These are phyloP conservation scores for Thunnus thynnus DNA, from an alignment of 2,113 vertebrate species.

Conservation along the genomic window DNA sequence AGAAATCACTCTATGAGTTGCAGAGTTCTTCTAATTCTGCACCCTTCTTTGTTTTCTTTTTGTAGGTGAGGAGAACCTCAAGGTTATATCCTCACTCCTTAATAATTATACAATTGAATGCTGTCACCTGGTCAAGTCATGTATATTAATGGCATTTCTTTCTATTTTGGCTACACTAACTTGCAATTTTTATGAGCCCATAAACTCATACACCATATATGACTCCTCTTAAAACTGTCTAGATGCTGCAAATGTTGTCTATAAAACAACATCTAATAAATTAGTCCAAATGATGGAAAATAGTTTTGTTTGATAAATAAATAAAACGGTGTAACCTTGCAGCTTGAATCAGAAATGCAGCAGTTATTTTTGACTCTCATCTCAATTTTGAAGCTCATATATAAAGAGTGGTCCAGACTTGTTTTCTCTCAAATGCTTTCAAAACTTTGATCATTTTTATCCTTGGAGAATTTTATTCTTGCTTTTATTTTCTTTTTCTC, in stretches of 20 bases:
- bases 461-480: slow-evolving; percentile 13
- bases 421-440: slow-evolving; percentile 25
- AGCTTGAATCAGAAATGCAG: slow-evolving; percentile 22
- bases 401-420: slow-evolving; percentile 18
- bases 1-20: neutral
- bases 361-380: slow-evolving; percentile 51
- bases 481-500: slow-evolving; percentile 36
- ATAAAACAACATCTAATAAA: neutral
- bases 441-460: slow-evolving; percentile 37
- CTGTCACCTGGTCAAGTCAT: neutral
- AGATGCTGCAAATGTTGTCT: neutral
- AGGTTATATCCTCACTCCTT: neutral
- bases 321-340: no score
- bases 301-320: no score
- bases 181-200: neutral
- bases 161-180: neutral
- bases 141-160: neutral
- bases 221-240: neutral
- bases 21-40: neutral
- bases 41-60: neutral
- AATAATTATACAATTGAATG: neutral
- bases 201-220: neutral
- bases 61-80: neutral
- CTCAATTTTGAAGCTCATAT: slow-evolving; percentile 38
- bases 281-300: no score